A percentile compares a stretch with the other conserved stretches of the same genome.
These are phyloP conservation scores for Vimba vimba DNA, from an alignment of 2,113 vertebrate species.

Conservation along the genomic window DNA sequence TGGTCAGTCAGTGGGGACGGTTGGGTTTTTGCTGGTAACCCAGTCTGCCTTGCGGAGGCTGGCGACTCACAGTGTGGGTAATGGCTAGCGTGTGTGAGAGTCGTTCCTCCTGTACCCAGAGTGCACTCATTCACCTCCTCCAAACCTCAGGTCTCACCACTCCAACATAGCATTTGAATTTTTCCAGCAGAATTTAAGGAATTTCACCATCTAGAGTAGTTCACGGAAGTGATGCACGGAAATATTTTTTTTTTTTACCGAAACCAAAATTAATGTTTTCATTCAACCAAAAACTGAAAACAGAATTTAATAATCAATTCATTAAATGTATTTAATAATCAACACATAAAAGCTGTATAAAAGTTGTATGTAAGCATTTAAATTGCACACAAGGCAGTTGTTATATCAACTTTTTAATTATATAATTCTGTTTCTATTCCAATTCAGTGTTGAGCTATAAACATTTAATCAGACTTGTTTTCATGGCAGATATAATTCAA, in stretches of 20 bases:
- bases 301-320: too few species aligned
- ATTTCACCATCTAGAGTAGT: too few species aligned
- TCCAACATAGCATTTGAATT: constrained; percentile 36
- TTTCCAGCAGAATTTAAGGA: constrained; percentile 30
- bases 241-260: too few species aligned
- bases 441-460: too few species aligned
- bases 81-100: not conserved
- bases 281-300: too few species aligned
- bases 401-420: not conserved
- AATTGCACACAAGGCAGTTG: not conserved
- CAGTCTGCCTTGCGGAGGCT: not conserved
- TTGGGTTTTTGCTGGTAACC: constrained; percentile 19
- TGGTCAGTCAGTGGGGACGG: not conserved
- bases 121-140: constrained; percentile 20
- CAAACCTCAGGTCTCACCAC: constrained; percentile 43
- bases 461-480: too few species aligned
- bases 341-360: not conserved
- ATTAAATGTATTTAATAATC: not conserved
- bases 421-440: too few species aligned
- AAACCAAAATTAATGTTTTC: too few species aligned
- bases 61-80: constrained; percentile 1
- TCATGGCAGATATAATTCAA: too few species aligned
- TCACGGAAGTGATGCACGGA: too few species aligned
- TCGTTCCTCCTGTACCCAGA: constrained; percentile 18
- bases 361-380: not conserved